phyloP scores from a whole-genome alignment of 2,113 vertebrate genomes.

The Eonycteris spelaea region DNA sequence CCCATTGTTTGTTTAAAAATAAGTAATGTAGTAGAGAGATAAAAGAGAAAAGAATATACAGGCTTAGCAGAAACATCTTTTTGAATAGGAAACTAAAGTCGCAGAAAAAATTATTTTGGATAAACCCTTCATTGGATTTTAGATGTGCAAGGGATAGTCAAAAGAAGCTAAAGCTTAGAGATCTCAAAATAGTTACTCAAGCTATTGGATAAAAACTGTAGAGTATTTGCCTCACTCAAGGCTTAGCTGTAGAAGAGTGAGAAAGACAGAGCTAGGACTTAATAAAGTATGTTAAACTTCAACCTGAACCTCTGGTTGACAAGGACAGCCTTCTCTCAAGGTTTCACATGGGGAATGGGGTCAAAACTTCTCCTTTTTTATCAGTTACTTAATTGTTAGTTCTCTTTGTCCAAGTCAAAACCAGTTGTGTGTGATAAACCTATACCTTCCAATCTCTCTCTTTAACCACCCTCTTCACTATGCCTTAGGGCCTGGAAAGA shows the following conservation, averaged over 20 bases:
- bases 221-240: not conserved
- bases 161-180: not conserved
- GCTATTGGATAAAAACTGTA: not conserved
- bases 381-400: not conserved
- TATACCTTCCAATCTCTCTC: not conserved
- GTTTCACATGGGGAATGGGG: not conserved
- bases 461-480: not conserved
- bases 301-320: not conserved
- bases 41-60: not conserved
- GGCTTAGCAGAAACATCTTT: not conserved
- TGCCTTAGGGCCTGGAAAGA: not conserved
- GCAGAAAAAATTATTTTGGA: not conserved
- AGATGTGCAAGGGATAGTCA: not conserved
- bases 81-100: not conserved
- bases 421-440: not conserved
- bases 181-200: not conserved
- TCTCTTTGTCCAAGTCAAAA: not conserved
- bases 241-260: not conserved
- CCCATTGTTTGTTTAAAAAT: not conserved
- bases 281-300: not conserved
- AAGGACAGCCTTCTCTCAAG: not conserved
- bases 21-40: not conserved
- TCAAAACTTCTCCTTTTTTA: not conserved
- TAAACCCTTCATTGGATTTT: not conserved
- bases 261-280: not conserved